phyloP scores from a whole-genome alignment of 2,797 vertebrate genomes.

The Loriculus beryllinus region DNA sequence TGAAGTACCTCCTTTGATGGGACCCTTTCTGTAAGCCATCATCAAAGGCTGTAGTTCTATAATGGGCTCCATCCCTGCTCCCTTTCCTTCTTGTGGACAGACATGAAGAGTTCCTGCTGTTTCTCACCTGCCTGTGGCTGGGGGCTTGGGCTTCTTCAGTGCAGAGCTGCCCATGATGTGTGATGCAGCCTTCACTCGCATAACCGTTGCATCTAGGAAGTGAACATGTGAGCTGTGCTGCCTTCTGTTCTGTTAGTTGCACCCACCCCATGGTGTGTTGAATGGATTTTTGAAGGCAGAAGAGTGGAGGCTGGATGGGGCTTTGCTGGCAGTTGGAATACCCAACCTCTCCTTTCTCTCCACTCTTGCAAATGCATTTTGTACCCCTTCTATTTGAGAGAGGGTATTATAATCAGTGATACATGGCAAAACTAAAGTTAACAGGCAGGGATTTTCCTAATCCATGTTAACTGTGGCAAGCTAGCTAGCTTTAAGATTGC shows the following conservation, averaged over 20 bases:
- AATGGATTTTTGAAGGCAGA: background rate
- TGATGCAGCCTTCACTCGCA: background rate
- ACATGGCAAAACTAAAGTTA: background rate
- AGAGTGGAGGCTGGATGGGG: background rate
- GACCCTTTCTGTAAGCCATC: background rate
- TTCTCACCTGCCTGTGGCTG: rapidly evolving
- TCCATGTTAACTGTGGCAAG: background rate
- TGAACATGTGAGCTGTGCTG: background rate
- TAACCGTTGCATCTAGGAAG: background rate
- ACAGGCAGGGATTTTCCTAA: background rate
- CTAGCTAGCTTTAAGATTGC: background rate
- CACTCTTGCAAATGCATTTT: background rate
- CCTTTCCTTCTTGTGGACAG: background rate
- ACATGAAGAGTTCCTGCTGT: rapidly evolving
- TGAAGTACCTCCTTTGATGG: background rate
- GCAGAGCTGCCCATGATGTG: background rate
- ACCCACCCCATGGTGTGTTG: rapidly evolving
- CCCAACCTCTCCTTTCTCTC: background rate
- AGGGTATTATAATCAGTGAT: background rate
- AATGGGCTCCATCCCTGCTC: rapidly evolving
- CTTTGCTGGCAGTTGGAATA: background rate
- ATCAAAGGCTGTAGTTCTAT: background rate
- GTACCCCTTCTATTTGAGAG: background rate
- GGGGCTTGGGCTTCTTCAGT: background rate
- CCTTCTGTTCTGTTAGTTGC: background rate